Conservation (phyloP, 2,797 vertebrate genomes). For the Pelodytes ibericus region DNA sequence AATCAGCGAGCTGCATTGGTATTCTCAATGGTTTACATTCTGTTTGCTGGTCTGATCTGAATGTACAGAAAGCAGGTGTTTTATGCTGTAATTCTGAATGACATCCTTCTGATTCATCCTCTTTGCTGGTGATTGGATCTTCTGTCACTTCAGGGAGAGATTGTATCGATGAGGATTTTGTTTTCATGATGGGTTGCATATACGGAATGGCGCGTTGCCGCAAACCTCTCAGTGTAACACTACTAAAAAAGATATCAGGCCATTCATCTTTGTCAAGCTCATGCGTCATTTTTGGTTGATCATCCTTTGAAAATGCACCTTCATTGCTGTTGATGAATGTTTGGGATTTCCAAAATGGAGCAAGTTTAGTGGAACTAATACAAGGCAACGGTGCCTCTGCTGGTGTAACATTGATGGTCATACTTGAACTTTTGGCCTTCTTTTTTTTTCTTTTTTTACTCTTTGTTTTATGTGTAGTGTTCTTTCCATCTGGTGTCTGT, state of each 20-base stretch:
- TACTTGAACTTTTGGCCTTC: too few relatives aligned
- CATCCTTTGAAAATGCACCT: not conserved
- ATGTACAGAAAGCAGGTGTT: not conserved
- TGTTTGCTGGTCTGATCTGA: not conserved
- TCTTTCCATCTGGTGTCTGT: too few relatives aligned
- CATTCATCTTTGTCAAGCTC: not conserved
- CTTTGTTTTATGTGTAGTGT: too few relatives aligned
- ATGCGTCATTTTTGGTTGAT: not conserved
- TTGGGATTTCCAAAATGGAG: too few relatives aligned
- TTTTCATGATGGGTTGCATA: not conserved
- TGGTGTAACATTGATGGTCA: too few relatives aligned
- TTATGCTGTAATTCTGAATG: not conserved
- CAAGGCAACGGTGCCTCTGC: too few relatives aligned
- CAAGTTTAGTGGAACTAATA: too few relatives aligned
- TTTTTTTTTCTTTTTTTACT: too few relatives aligned
- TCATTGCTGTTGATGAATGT: not conserved
- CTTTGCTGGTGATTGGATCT: not conserved
- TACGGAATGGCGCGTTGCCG: not conserved
- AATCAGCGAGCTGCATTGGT: not conserved
- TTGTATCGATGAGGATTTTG: not conserved
- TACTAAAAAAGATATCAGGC: not conserved
- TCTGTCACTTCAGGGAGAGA: not conserved
- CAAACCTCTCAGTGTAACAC: not conserved
- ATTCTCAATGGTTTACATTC: not conserved
- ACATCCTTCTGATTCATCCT: not conserved